A percentile compares a stretch with the other conserved stretches of the same genome.
Conservation (phyloP, 2,113 vertebrate genomes). For the Neolamprologus sp. region DNA sequence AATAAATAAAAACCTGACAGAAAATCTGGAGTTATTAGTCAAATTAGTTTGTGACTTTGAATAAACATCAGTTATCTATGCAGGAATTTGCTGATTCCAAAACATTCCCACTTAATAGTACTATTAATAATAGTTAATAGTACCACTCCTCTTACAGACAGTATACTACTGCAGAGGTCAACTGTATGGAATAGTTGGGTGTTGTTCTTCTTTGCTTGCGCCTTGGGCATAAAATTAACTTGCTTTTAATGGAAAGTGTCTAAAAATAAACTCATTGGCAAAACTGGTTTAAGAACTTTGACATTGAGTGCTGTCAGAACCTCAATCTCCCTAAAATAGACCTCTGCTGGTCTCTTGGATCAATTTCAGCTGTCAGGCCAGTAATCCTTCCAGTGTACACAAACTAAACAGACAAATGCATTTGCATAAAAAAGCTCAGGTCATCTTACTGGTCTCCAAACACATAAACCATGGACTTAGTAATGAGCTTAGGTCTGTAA, state of each 20-base stretch:
- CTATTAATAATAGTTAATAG: not conserved
- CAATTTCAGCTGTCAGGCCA: not conserved
- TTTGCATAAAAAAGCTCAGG: not conserved
- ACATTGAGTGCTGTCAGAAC: not conserved
- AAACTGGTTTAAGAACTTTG: not conserved
- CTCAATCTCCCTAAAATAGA: not conserved
- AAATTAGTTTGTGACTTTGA: not conserved
- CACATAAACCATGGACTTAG: not conserved
- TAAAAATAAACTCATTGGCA: not conserved
- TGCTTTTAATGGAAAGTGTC: not conserved
- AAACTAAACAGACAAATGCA: not conserved
- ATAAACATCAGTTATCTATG: not conserved
- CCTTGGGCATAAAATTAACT: not conserved
- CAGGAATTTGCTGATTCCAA: not conserved
- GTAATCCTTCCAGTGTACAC: not conserved
- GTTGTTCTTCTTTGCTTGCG: not conserved
- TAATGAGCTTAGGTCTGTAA: not conserved
- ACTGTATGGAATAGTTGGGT: not conserved
- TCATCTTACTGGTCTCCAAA: not conserved
- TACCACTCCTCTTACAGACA: not conserved
- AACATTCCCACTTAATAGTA: not conserved
- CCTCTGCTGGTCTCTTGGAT: not conserved
- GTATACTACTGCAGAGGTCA: not conserved
- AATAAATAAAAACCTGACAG: not conserved
- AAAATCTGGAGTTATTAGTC: not conserved